These are phyloP conservation scores for Malurus cyaneus DNA, from an alignment of 2,113 vertebrate species.

Conservation along the genomic window DNA sequence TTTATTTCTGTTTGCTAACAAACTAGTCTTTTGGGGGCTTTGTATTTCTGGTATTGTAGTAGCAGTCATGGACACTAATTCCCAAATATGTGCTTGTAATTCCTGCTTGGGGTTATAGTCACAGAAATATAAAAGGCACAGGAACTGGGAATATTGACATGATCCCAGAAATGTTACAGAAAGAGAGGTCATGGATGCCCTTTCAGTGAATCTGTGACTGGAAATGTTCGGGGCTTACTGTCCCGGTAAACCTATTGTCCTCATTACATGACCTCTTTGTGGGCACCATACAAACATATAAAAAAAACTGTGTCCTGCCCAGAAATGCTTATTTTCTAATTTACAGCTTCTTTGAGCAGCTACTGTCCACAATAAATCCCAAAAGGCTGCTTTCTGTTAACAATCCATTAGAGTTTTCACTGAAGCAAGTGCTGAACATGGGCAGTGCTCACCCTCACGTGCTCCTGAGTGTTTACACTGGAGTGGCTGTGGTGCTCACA, in stretches of 20 bases:
- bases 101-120: not conserved
- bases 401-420: not conserved
- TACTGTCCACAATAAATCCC: not conserved
- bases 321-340: constrained; percentile 5
- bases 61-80: not conserved
- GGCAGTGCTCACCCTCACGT: not conserved
- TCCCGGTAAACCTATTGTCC: constrained; percentile 35
- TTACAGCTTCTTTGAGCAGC: constrained; percentile 6
- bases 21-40: not conserved
- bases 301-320: not conserved
- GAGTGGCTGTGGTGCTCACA: not conserved
- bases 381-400: constrained; percentile 13
- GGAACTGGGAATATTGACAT: not conserved
- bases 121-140: constrained; percentile 6
- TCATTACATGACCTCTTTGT: not conserved
- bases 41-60: not conserved
- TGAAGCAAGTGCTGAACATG: not conserved
- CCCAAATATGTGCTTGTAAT: not conserved
- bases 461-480: not conserved
- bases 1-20: constrained; percentile 28
- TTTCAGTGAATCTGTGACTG: not conserved
- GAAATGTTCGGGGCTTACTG: not conserved
- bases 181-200: not conserved
- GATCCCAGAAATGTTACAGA: not conserved
- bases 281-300: not conserved